Percentiles rank a stretch among this genome's conserved stretches.
Evolutionary conservation across 1,140 invertebrate species (phyloP).

Genomic region (Lucilia cuprina): DNA sequence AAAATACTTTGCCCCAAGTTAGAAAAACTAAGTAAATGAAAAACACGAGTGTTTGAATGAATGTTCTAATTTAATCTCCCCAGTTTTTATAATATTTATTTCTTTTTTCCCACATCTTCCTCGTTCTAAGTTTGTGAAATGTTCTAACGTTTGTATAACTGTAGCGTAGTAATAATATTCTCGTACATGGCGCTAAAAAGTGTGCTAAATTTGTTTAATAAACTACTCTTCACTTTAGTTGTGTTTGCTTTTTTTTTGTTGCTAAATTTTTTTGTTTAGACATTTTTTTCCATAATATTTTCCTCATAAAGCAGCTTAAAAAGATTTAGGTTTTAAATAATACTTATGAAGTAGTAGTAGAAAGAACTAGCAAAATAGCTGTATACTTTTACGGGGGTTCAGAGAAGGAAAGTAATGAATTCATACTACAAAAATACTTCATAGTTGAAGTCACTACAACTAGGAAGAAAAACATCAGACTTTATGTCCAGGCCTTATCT

Average conservation of each 20-base stretch:
- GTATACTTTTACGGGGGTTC: neutral
- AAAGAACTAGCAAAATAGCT: neutral
- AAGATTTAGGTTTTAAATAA: neutral
- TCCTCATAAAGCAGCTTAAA: neutral
- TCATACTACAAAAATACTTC: neutral
- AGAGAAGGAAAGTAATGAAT: neutral
- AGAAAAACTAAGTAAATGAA: neutral
- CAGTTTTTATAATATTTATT: neutral
- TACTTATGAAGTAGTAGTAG: neutral
- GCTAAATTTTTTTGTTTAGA: neutral
- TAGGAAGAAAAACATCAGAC: no score
- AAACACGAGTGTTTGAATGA: neutral
- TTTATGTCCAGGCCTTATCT: no score
- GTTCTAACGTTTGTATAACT: neutral
- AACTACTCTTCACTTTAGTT: neutral
- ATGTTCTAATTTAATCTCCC: slow-evolving; percentile 11
- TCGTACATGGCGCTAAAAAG: neutral
- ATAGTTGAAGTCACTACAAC: no score
- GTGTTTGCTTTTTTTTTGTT: neutral
- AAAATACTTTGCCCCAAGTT: neutral
- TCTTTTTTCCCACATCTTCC: neutral
- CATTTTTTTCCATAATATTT: neutral
- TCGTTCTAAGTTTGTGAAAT: neutral
- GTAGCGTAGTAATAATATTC: no score
- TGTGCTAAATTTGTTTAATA: slow-evolving; percentile 10